A percentile compares a stretch with the other conserved stretches of the same genome.
phyloP scores from a whole-genome alignment of 1,140 invertebrate species.

The Aplysia californica region DNA sequence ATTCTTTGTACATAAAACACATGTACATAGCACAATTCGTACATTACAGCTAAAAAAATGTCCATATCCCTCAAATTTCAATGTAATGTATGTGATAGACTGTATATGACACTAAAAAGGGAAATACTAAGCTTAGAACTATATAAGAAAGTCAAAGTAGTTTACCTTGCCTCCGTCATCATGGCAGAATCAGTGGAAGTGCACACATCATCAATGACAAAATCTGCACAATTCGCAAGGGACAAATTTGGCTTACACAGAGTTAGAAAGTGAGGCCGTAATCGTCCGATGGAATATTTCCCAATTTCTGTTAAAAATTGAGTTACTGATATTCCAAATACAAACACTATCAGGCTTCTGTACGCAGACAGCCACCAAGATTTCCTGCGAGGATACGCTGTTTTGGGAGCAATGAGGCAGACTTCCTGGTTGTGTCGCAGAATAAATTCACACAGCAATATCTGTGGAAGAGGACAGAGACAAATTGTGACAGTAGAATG shows the following conservation, averaged over 20 bases:
- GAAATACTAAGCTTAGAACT: background rate
- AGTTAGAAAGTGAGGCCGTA: slow-evolving; percentile 90
- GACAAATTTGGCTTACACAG: slow-evolving; percentile 64
- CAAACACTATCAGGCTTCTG: slow-evolving; percentile 74
- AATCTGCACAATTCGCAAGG: slow-evolving; percentile 30
- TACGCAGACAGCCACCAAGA: slow-evolving; percentile 18
- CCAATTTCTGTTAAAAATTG: slow-evolving; percentile 85
- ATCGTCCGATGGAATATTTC: slow-evolving; percentile 87
- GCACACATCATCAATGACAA: slow-evolving; percentile 35
- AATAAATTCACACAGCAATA: slow-evolving; percentile 43
- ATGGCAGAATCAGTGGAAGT: slow-evolving; percentile 12
- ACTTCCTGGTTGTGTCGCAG: slow-evolving; percentile 6
- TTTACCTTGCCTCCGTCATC: slow-evolving; percentile 39
- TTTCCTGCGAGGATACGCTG: background rate
- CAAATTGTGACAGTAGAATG: background rate
- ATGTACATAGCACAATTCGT: too few relatives aligned
- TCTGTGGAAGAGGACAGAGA: slow-evolving; percentile 30
- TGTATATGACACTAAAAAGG: slow-evolving; percentile 27
- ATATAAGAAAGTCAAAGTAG: background rate
- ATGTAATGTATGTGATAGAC: too few relatives aligned
- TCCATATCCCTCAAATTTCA: too few relatives aligned
- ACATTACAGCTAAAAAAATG: too few relatives aligned
- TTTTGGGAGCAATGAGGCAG: background rate
- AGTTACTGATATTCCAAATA: slow-evolving; percentile 84
- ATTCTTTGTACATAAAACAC: too few relatives aligned